Conservation (phyloP, 2,113 vertebrate species). For the Lutjanus erythropterus region DNA sequence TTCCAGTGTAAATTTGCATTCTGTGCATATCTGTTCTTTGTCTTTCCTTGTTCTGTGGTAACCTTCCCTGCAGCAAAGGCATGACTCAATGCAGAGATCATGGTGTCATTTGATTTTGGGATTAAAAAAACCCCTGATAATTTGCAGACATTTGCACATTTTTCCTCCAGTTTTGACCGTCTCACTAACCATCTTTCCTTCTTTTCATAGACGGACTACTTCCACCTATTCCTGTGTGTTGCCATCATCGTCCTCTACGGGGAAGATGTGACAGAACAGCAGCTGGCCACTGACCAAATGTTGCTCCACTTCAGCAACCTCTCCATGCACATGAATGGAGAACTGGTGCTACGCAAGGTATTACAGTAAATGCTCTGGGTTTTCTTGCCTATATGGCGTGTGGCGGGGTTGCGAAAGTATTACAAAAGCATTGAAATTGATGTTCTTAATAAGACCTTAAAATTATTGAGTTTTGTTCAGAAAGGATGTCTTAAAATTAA, state of each 20-base stretch:
- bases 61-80: slow-evolving; percentile 2
- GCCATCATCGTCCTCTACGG: slow-evolving; percentile 97
- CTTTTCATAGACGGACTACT: slow-evolving; percentile 93
- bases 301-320: slow-evolving; percentile 96
- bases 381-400: too few relatives aligned
- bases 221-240: slow-evolving; percentile 98
- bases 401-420: too few relatives aligned
- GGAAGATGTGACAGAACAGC: slow-evolving; percentile 95
- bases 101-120: background rate
- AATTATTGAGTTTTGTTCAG: too few relatives aligned
- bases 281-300: slow-evolving; percentile 96
- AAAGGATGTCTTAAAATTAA: too few relatives aligned
- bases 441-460: too few relatives aligned
- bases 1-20: slow-evolving; percentile 17
- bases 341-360: slow-evolving; percentile 97
- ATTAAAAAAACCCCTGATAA: background rate
- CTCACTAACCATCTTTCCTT: background rate
- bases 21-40: background rate
- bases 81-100: background rate
- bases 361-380: background rate
- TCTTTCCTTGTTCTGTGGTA: background rate
- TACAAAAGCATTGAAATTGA: too few relatives aligned
- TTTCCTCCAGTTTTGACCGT: background rate
- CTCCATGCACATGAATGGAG: slow-evolving; percentile 99
- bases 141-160: background rate